Evolutionary conservation across 2,888 invertebrate genomes (phyloP), one percentile per base, ranked within the genome.

Genomic region (Lissonota sp.): DNA sequence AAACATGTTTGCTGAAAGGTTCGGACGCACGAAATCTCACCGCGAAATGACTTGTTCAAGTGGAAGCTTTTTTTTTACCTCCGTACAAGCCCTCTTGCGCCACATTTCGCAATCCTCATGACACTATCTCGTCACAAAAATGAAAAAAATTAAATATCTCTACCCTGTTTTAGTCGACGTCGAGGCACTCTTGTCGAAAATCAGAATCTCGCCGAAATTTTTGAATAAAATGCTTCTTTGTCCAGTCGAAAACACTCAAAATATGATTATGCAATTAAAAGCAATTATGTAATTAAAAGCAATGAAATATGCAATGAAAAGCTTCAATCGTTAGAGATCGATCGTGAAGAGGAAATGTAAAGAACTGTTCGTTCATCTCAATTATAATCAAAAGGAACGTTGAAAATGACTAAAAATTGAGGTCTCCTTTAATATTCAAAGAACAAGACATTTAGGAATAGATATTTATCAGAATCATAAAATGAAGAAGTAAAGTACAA

Each of bases 21-120:
- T 64, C 63, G 37, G 64, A 64, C 46, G 64, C 46, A 64, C 37
- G 55, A 55, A 64, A 64, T 64, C 12, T 42, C 42, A 16, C 46
- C 63, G 44, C 63, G 55, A 40, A 63, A 73, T 46, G 42, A 63
- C 55, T 64, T 40, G 44, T 37, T 73, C 53, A 46, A 64, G 64
- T 39, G 63, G 46, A 63, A 73, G 44, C 64, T 53, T 58, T 62
- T 60, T 70, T 73, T 73, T 60, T 64, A n/a, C n/a, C 16, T 12
- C 26, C 42, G 51, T 40, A 40, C 40, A 12, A 63, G 26, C 63
- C 7, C 62, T 51, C 40, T 53, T 53, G 10, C 16, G 63, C 62
- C 63, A 63, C 63, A 55, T 64, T 46, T 10, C 39, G 26, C 26
- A 14, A 55, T 37, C 39, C 63, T 55, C 63, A 7, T 51, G 16